Base-by-base conservation (phyloP, 2,113 vertebrate genomes). In the Pipra filicauda region DNA sequence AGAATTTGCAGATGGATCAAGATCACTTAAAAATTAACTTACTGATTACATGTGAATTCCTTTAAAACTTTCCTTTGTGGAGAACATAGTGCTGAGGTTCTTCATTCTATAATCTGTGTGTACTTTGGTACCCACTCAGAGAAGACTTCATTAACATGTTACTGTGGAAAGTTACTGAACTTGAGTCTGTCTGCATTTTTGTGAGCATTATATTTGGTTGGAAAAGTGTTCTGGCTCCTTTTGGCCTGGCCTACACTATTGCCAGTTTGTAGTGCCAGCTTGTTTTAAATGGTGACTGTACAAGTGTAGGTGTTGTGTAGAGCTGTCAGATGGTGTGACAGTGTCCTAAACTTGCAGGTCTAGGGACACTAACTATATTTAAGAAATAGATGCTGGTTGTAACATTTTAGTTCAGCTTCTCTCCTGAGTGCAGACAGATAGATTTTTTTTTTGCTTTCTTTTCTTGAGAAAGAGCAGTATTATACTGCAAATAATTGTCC, bases 121-220 rank as follows among this genome's bases (percentile, higher is more conserved):
- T 76, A 15, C 86, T 92, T 95, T 49, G 55, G 67, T 96, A 85
- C 91, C 52, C 18, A 8, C 30, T 48, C 46, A 57, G 70, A 82
- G 77, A 74, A 55, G 43, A 51, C 35, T 69, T 92, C 43, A 55
- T 91, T 82, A 52, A 41, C 23, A 17, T 16, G 22, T 73, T 73
- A 31, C 49, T 55, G 19, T 48, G 61, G 26, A 7, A 62, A 79
- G 92, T 85, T 91, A 84, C 75, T 94, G 88, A 89, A 77, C 49
- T 97, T 76, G 35, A 82, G 75, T 96, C 43, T 24, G 62, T 89
- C 89, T 91, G 85, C 30, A 72, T 92, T 95, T 96, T 92, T 93
- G 74, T 67, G 89, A 97, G 88, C 59, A 59, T 95, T 91, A 75
- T 65, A 72, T 62, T 94, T 88, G 88, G 81, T 88, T 93, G 91